phyloP scores from a whole-genome alignment of 2,888 invertebrate genomes.

The Leucoptera coffeella region DNA sequence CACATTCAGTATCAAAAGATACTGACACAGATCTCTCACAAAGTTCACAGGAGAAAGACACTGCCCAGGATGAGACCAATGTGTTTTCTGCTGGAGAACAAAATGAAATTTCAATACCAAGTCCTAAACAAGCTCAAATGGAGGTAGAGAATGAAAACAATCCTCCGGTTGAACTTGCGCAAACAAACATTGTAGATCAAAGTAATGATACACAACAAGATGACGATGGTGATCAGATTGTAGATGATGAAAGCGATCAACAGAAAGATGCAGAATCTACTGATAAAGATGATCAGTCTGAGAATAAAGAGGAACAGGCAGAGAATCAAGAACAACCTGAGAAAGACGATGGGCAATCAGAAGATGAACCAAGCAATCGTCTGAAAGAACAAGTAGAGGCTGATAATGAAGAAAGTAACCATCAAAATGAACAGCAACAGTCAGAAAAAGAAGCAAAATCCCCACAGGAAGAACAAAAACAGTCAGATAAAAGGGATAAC shows the following conservation, averaged over 20 bases:
- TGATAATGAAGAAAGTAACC: conserved; percentile 9
- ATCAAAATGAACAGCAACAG: conserved; percentile 7
- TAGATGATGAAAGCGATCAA: too few species aligned
- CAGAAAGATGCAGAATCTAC: conserved; percentile 10
- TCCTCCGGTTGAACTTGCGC: too few species aligned
- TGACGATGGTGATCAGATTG: conserved; percentile 15
- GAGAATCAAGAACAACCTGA: conserved; percentile 15
- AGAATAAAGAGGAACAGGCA: conserved; percentile 17
- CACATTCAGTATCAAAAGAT: too few species aligned
- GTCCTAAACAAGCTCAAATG: too few species aligned
- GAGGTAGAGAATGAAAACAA: too few species aligned
- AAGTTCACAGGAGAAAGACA: too few species aligned
- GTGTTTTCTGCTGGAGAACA: too few species aligned
- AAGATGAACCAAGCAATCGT: too few species aligned
- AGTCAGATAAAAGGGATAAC: too few species aligned
- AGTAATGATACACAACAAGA: conserved; percentile 17
- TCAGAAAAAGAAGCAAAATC: conserved; percentile 9
- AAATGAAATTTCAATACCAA: too few species aligned
- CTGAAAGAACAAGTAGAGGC: conserved; percentile 19
- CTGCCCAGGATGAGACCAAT: too few species aligned
- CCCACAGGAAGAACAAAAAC: background rate
- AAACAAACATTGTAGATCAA: conserved; percentile 24
- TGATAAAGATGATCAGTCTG: conserved; percentile 9
- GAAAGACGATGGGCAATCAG: conserved; percentile 8
- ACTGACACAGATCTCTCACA: too few species aligned